These are phyloP conservation scores for Mormyrus lacerda DNA, from an alignment of 2,113 vertebrate species.

Conservation along the genomic window DNA sequence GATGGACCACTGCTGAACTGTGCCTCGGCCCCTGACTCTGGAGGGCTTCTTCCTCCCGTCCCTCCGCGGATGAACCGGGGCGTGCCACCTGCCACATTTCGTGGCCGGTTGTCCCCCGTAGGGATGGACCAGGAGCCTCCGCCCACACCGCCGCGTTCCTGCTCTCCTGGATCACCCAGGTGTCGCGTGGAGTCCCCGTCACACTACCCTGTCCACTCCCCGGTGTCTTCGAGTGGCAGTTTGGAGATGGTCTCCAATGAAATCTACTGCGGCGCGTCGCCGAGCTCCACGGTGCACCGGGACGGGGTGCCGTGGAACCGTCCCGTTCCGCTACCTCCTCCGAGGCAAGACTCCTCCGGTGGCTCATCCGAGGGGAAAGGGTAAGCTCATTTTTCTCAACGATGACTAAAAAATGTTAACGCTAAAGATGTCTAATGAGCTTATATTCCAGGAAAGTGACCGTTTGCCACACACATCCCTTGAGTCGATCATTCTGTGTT, in stretches of 20 bases:
- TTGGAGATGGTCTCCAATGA: conserved; percentile 81
- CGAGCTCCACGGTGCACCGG: conserved; percentile 12
- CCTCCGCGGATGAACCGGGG: conserved; percentile 52
- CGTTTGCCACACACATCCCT: neutral
- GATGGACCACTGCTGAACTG: conserved; percentile 27
- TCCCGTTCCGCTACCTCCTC: conserved; percentile 35
- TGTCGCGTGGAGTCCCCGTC: conserved; percentile 39
- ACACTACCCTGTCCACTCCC: conserved; percentile 15
- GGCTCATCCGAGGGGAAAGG: conserved; percentile 47
- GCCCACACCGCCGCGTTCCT: neutral
- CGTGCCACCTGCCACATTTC: conserved; percentile 11
- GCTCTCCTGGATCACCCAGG: conserved; percentile 26
- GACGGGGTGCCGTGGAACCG: conserved; percentile 36
- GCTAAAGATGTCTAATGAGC: neutral
- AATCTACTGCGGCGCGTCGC: conserved; percentile 74
- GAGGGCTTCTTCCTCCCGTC: conserved; percentile 38
- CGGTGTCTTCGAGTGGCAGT: conserved; percentile 35
- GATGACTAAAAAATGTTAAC: neutral
- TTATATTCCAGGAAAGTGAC: neutral
- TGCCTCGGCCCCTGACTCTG: conserved; percentile 34
- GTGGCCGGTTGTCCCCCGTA: conserved; percentile 19
- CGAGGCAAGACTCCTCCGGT: conserved; percentile 35
- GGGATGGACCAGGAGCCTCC: neutral
- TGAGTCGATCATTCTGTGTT: neutral
- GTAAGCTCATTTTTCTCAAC: conserved; percentile 28